Percentiles rank a stretch among this genome's conserved stretches.
phyloP scores from a whole-genome alignment of 2,888 invertebrate species.

The Platypus cylindrus region DNA sequence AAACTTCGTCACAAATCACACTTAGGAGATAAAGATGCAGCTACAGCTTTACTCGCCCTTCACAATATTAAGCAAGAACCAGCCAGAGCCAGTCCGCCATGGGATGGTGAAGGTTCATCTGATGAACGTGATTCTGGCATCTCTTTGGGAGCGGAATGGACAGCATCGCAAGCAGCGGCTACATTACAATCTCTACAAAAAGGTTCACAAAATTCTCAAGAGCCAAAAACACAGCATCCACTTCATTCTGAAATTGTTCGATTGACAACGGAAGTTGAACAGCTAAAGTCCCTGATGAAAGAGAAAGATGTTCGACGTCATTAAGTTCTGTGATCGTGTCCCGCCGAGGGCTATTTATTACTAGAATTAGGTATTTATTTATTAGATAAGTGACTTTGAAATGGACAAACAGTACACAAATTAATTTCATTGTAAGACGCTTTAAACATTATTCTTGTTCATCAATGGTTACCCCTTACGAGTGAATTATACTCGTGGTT shows the following conservation, averaged over 20 bases:
- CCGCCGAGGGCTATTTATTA: conserved; percentile 26
- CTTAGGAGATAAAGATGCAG: conserved; percentile 80
- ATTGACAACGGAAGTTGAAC: conserved; percentile 83
- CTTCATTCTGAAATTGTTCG: conserved; percentile 77
- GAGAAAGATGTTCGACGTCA: conserved; percentile 15
- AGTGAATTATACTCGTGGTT: no score
- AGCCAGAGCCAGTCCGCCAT: conserved; percentile 66
- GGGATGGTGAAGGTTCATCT: conserved; percentile 82
- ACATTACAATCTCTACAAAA: conserved; percentile 32
- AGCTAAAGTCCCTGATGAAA: conserved; percentile 68
- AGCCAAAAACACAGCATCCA: conserved; percentile 47
- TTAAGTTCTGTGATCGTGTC: conserved; percentile 23
- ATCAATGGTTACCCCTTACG: no score
- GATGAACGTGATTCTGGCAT: conserved; percentile 86
- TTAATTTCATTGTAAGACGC: conserved; percentile 21
- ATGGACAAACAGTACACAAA: conserved; percentile 21
- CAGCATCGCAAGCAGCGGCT: conserved; percentile 31
- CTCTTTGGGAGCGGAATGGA: conserved; percentile 62
- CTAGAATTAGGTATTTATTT: conserved; percentile 30
- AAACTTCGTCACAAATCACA: conserved; percentile 87
- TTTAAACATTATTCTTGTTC: conserved; percentile 21
- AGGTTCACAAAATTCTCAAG: conserved; percentile 26
- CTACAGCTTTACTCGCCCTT: conserved; percentile 63
- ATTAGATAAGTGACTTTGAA: conserved; percentile 18
- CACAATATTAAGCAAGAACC: conserved; percentile 83